Evolutionary conservation across 2,797 vertebrate species (phyloP).

Genomic region (Notolabrus celidotus): DNA sequence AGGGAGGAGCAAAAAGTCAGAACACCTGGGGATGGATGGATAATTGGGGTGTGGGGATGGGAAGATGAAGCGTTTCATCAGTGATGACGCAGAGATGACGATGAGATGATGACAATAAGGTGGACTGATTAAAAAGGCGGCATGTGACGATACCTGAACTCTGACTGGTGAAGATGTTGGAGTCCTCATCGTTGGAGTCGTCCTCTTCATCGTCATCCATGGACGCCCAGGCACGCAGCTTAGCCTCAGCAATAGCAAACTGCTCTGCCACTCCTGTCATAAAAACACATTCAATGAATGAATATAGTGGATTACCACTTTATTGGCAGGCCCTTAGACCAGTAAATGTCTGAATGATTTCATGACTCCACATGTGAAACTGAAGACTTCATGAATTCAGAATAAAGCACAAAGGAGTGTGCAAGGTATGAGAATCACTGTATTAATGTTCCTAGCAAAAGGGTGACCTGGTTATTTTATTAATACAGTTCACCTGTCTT

Average conservation of each 20-base stretch:
- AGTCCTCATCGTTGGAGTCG: slow-evolving; percentile 91
- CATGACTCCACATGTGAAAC: too few species aligned
- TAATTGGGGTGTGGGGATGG: slow-evolving; percentile 1
- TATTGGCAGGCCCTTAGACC: too few species aligned
- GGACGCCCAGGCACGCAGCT: slow-evolving; percentile 97
- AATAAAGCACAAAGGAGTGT: too few species aligned
- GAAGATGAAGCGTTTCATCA: slow-evolving; percentile 47
- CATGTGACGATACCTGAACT: slow-evolving; percentile 73
- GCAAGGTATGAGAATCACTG: too few species aligned
- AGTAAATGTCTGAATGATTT: too few species aligned
- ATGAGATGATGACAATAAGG: slow-evolving; percentile 21
- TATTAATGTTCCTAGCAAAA: too few species aligned
- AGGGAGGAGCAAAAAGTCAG: slow-evolving; percentile 83
- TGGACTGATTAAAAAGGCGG: slow-evolving; percentile 7
- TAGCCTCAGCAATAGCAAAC: slow-evolving; percentile 97
- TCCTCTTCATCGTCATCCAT: slow-evolving; percentile 91
- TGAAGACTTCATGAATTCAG: too few species aligned
- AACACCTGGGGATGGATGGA: slow-evolving; percentile 66
- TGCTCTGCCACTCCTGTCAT: slow-evolving; percentile 93
- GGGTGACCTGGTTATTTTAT: too few species aligned
- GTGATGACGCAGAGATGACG: slow-evolving; percentile 31
- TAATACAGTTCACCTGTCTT: too few species aligned
- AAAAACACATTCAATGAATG: slow-evolving; percentile 1
- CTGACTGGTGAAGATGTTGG: slow-evolving; percentile 67
- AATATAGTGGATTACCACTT: too few species aligned